Conservation (phyloP, 2,797 vertebrate genomes). For the Microctenopoma lineatum region DNA sequence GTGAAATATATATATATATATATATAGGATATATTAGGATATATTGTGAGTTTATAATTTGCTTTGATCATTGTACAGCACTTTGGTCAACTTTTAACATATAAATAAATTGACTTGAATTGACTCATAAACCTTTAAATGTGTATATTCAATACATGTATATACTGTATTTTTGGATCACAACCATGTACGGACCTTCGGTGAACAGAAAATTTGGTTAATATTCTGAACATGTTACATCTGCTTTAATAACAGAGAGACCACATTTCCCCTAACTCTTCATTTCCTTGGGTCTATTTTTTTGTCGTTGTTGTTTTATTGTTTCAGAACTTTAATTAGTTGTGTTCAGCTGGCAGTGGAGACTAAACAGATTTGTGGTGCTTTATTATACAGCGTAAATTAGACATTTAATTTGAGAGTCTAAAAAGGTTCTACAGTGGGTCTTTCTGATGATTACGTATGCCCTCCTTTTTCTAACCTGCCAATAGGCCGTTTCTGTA, state of each 20-base stretch:
- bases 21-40: too few species aligned
- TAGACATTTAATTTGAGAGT: conserved; percentile 48
- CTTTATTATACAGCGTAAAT: conserved; percentile 57
- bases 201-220: conserved; percentile 15
- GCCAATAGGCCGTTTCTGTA: too few species aligned
- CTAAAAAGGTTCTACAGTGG: conserved; percentile 6
- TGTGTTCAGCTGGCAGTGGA: conserved; percentile 46
- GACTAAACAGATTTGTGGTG: conserved; percentile 39
- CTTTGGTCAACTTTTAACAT: too few species aligned
- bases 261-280: conserved; percentile 38
- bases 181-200: background rate
- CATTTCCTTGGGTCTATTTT: conserved; percentile 18
- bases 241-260: conserved; percentile 36
- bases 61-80: too few species aligned
- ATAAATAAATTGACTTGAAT: too few species aligned
- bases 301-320: conserved; percentile 17
- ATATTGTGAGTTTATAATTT: too few species aligned
- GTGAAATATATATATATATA: background rate
- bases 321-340: conserved; percentile 66
- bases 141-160: background rate
- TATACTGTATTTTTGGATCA: background rate
- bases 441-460: too few species aligned
- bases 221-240: conserved; percentile 40
- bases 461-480: too few species aligned
- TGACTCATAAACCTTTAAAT: too few species aligned